Conservation (phyloP, 2,113 vertebrate genomes). For the Ptilonorhynchus violaceus region DNA sequence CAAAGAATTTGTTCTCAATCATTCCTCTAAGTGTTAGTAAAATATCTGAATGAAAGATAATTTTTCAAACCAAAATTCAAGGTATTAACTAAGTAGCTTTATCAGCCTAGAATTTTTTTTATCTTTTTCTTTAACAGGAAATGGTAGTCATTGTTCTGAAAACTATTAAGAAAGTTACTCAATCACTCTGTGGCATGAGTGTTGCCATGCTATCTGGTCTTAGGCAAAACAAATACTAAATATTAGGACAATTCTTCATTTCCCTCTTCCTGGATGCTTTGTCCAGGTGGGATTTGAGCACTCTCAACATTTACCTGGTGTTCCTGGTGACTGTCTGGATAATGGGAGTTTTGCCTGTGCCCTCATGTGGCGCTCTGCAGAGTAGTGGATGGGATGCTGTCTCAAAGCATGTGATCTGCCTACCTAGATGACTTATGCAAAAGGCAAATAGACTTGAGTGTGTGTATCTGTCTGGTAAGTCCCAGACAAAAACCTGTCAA, state of each 20-base stretch:
- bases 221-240: background rate
- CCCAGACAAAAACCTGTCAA: background rate
- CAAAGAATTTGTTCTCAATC: background rate
- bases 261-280: background rate
- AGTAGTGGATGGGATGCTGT: background rate
- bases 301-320: background rate
- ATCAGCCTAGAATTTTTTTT: background rate
- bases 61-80: background rate
- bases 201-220: background rate
- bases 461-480: background rate
- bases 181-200: background rate
- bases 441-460: background rate
- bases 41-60: background rate
- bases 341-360: background rate
- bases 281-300: background rate
- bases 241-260: background rate
- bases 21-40: background rate
- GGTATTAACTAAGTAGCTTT: background rate
- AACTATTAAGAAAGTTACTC: background rate
- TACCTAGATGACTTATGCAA: background rate
- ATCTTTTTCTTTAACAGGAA: background rate
- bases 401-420: background rate
- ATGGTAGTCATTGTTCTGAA: background rate
- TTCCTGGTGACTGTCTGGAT: background rate
- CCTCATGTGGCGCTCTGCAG: background rate